Percentiles rank a stretch among this genome's conserved stretches.
Conservation (phyloP, 1,140 invertebrate species). For the Brachionus sp. region DNA sequence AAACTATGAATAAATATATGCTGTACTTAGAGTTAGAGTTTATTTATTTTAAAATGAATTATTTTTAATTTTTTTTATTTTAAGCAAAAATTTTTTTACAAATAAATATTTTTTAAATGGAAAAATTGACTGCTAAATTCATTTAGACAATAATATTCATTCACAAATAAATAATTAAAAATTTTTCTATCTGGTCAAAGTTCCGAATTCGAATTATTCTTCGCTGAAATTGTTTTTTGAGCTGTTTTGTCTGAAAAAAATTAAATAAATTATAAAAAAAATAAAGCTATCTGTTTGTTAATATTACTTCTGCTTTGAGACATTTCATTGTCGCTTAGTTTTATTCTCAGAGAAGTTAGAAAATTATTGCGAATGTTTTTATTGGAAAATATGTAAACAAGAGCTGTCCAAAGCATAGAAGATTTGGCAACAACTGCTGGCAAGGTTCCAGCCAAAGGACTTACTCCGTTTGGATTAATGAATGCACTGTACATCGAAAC, state of each 20-base stretch:
- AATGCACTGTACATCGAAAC: slow-evolving; percentile 43
- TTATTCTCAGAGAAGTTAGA: neutral
- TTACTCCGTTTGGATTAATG: neutral
- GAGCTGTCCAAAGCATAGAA: slow-evolving; percentile 35
- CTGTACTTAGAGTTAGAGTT: no score
- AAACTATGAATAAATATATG: no score
- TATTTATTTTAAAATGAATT: no score
- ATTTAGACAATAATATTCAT: no score
- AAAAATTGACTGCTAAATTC: no score
- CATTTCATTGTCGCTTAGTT: neutral
- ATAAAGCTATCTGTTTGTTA: no score
- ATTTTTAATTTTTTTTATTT: no score
- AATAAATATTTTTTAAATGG: no score
- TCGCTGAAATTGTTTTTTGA: neutral
- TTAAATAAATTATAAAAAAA: neutral
- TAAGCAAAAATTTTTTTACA: no score
- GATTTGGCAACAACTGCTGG: slow-evolving; percentile 31
- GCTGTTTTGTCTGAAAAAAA: neutral
- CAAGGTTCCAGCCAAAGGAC: slow-evolving; percentile 10
- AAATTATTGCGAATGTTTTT: slow-evolving; percentile 21
- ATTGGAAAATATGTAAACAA: slow-evolving; percentile 27
- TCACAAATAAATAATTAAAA: no score
- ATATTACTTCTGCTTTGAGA: slow-evolving; percentile 3
- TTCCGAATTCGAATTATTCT: neutral
- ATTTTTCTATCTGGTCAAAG: neutral